Evolutionary conservation across 2,113 vertebrate genomes (phyloP).

Genomic region (Mastomys natalensis): DNA sequence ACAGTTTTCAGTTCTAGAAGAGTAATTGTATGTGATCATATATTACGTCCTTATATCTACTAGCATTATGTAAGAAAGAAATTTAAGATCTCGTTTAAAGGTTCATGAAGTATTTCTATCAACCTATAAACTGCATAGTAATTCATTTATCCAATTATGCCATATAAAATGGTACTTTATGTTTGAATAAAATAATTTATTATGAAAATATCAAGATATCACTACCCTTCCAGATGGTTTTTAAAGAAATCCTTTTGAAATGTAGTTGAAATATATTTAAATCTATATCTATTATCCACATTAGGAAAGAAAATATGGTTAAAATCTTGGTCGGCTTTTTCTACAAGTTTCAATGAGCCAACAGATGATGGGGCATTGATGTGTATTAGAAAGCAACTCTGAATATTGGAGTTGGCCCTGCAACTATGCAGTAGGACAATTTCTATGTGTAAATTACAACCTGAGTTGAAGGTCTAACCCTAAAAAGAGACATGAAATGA

Average conservation of each 20-base stretch:
- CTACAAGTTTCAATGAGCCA: background rate
- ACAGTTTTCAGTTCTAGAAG: background rate
- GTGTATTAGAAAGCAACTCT: background rate
- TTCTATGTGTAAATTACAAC: background rate
- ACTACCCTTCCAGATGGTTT: background rate
- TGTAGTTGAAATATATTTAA: background rate
- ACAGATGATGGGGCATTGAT: background rate
- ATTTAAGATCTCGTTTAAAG: background rate
- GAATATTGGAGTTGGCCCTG: background rate
- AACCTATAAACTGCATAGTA: background rate
- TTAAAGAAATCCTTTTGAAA: background rate
- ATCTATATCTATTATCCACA: background rate
- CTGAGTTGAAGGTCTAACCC: background rate
- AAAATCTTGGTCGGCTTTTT: background rate
- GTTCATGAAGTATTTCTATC: background rate
- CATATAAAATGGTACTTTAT: background rate
- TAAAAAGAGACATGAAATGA: too few relatives aligned
- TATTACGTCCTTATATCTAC: background rate
- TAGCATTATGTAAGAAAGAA: too few relatives aligned
- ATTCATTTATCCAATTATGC: background rate
- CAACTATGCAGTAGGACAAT: background rate
- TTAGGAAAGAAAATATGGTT: background rate
- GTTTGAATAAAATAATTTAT: background rate
- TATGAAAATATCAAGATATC: background rate
- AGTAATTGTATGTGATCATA: background rate